phyloP scores from a whole-genome alignment of 1,140 invertebrate species.

The Ostrea denselamellosa region DNA sequence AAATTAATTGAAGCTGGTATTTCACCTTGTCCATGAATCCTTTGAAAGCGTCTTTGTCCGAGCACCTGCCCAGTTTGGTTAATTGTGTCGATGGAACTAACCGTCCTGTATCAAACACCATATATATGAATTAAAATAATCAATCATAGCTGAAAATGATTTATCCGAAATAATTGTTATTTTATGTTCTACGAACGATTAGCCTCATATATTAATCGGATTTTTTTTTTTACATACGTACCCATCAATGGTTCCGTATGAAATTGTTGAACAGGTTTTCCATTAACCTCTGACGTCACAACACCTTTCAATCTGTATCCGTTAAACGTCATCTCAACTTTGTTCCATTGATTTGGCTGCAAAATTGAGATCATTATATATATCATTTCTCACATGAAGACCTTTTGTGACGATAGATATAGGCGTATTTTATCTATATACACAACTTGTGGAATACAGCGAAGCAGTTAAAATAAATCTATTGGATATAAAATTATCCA shows the following conservation, averaged over 20 bases:
- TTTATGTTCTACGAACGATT: too few relatives aligned
- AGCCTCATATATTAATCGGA: not conserved
- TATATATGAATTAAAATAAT: too few relatives aligned
- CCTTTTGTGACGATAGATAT: too few relatives aligned
- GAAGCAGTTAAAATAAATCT: too few relatives aligned
- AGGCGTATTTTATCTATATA: too few relatives aligned
- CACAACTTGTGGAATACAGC: too few relatives aligned
- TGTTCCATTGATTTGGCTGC: not conserved
- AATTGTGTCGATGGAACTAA: not conserved
- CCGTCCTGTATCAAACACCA: not conserved
- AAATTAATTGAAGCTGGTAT: too few relatives aligned
- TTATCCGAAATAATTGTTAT: too few relatives aligned
- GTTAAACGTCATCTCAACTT: not conserved
- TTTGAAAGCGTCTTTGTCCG: not conserved
- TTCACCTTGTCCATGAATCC: slow-evolving; percentile 8
- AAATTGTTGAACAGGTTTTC: not conserved
- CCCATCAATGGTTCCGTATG: not conserved
- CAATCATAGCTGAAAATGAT: too few relatives aligned
- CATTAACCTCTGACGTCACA: not conserved
- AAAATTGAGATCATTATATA: not conserved
- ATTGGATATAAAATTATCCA: too few relatives aligned
- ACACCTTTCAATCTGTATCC: not conserved
- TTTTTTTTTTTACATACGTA: not conserved
- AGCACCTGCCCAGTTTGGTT: not conserved
- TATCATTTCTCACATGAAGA: too few relatives aligned